Evolutionary conservation across 2,888 invertebrate species (phyloP).

Genomic region (Patella depressa): DNA sequence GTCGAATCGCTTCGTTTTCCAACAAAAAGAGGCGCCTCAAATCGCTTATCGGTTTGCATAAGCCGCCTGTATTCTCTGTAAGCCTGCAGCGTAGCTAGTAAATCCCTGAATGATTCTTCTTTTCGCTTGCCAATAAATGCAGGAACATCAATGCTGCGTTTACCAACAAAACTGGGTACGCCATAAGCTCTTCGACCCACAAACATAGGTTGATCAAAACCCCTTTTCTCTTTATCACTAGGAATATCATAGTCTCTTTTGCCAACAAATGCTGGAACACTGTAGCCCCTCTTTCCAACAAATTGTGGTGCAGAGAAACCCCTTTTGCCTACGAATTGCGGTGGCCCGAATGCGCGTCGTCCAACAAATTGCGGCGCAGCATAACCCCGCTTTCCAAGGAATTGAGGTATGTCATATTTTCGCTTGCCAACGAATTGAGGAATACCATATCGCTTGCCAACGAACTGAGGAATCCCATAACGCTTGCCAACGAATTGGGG

Average conservation of each 20-base stretch:
- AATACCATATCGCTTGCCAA: slow-evolving; percentile 8
- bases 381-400: neutral
- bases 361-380: slow-evolving; percentile 10
- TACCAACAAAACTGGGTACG: neutral
- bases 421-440: slow-evolving; percentile 16
- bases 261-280: neutral
- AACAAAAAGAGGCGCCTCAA: slow-evolving; percentile 8
- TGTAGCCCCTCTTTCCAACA: slow-evolving; percentile 3
- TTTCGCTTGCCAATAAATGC: slow-evolving; percentile 11
- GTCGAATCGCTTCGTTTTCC: neutral
- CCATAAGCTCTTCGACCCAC: neutral
- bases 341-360: neutral
- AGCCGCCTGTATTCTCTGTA: slow-evolving; percentile 11
- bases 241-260: neutral
- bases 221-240: neutral
- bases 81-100: slow-evolving; percentile 9
- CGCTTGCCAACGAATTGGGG: slow-evolving; percentile 2
- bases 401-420: neutral
- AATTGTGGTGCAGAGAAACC: neutral
- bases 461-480: neutral
- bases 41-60: slow-evolving; percentile 14
- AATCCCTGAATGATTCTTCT: neutral
- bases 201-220: slow-evolving; percentile 5
- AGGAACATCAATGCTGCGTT: neutral
- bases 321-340: neutral